Evolutionary conservation across 1,140 invertebrate species (phyloP).

Genomic region (Melitaea cinxia): DNA sequence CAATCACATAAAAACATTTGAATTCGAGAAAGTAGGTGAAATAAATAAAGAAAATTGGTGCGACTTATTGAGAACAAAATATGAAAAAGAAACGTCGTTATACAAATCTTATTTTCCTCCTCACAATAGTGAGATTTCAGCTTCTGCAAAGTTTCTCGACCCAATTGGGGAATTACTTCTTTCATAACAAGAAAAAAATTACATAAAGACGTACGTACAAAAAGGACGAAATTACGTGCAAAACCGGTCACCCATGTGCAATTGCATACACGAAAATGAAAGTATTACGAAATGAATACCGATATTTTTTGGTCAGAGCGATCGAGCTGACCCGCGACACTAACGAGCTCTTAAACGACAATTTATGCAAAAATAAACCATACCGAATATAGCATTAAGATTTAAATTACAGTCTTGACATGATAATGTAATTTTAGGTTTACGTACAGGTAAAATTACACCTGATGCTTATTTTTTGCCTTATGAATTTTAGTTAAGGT

Average conservation of each 20-base stretch:
- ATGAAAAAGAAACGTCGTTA: neutral
- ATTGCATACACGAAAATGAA: slow-evolving; percentile 36
- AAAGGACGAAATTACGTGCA: slow-evolving; percentile 27
- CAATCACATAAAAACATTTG: neutral
- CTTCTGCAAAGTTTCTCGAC: neutral
- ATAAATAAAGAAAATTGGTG: neutral
- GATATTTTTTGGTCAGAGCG: slow-evolving; percentile 24
- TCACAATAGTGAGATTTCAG: neutral
- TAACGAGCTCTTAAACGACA: slow-evolving; percentile 7
- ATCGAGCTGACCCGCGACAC: slow-evolving; percentile 16
- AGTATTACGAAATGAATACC: slow-evolving; percentile 28
- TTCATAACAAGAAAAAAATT: slow-evolving; percentile 25
- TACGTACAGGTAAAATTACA: neutral
- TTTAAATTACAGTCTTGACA: neutral
- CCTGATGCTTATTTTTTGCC: neutral
- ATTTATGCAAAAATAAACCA: neutral
- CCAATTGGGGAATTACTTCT: neutral
- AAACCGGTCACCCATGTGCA: slow-evolving; percentile 31
- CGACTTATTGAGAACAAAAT: neutral
- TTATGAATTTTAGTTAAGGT: too few relatives aligned
- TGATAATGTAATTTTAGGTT: neutral
- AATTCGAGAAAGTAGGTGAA: neutral
- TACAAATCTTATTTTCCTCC: neutral
- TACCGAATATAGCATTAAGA: neutral
- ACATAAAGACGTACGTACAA: slow-evolving; percentile 29